Evolutionary conservation across 2,888 invertebrate genomes (phyloP), one percentile per base, ranked within the genome.

Genomic region (Patella depressa): DNA sequence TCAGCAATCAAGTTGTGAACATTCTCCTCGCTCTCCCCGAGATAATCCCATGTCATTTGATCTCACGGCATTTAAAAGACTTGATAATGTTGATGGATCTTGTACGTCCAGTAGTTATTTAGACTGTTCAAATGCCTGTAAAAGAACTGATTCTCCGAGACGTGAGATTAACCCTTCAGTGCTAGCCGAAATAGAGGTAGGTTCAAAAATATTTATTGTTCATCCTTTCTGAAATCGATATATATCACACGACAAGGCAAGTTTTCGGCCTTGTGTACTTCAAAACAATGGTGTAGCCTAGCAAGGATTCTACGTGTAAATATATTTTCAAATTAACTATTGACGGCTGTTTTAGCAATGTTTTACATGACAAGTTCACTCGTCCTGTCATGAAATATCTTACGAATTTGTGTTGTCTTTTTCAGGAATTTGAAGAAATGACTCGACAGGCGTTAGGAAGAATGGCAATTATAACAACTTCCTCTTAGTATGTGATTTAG

Each of bases 181-280:
- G 15, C 70, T 89, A 76, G 89, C 89, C 53, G 86, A 88, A 79
- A 89, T 89, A 72, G 85, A 88, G 77, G 89, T 89, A 81, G 84
- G 84, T 82, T n/a, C 15, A 65, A 17, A 24, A 1, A 57, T 17
- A 9, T 5, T 29, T 4, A 7, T 69, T 69, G 12, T 54, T 57
- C 12, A 9, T 9, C 17, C 19, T 7, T 17, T 17, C 59, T n/a
- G 14, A 12, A 74, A 24, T 59, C 45, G 45, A 45, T 45, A 45
- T 45, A 45, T 45, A 9, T 4, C 34, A 5, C 34, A 34, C 34
- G 34, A 4, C 45, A 45, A 45, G 7, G 5, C 45, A 9, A 5
- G 45, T 4, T 45, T 45, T 45, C 1, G 45, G 45, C 45, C 9
- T 45, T 45, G 45, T 45, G 45, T 45, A 45, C 45, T 45, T 7